phyloP scores from a whole-genome alignment of 2,888 invertebrate genomes.

The Pyralis farinalis region DNA sequence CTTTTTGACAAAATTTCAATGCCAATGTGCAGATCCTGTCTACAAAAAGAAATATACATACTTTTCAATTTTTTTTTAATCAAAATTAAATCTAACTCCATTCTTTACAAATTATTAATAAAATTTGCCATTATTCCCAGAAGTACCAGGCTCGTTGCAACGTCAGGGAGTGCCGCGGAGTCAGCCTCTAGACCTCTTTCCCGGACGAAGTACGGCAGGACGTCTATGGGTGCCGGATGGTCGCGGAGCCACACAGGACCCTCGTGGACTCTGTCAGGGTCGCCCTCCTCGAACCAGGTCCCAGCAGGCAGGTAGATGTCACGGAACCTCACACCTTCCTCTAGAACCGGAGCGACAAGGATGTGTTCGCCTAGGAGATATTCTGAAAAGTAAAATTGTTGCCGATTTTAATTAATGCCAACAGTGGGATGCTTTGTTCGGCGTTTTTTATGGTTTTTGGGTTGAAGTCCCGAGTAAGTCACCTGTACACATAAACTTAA shows the following conservation, averaged over 20 bases:
- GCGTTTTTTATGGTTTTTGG: too few relatives aligned
- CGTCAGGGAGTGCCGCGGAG: constrained; percentile 23
- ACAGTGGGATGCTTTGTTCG: too few relatives aligned
- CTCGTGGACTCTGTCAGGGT: constrained; percentile 45
- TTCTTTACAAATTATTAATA: neutral
- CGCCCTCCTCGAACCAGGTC: constrained; percentile 85
- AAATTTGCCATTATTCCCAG: constrained; percentile 31
- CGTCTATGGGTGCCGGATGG: constrained; percentile 84
- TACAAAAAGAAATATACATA: too few relatives aligned
- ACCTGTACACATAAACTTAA: too few relatives aligned
- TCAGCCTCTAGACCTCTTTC: constrained; percentile 22
- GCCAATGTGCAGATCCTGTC: too few relatives aligned
- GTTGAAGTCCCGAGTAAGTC: too few relatives aligned
- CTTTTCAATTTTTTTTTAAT: too few relatives aligned
- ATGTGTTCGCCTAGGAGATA: constrained; percentile 89
- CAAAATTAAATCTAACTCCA: neutral
- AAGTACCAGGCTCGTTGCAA: constrained; percentile 33
- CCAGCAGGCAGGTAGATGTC: constrained; percentile 90
- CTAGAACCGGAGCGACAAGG: constrained; percentile 89
- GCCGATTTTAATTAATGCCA: too few relatives aligned
- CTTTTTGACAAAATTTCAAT: too few relatives aligned
- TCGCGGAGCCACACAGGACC: constrained; percentile 84
- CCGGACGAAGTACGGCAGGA: constrained; percentile 85
- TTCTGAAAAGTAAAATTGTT: constrained; percentile 83
- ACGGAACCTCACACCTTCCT: constrained; percentile 80